Percentiles rank a stretch among this genome's conserved stretches.
Conservation (phyloP, 2,888 invertebrate species). For the Pristionchus mayeri region DNA sequence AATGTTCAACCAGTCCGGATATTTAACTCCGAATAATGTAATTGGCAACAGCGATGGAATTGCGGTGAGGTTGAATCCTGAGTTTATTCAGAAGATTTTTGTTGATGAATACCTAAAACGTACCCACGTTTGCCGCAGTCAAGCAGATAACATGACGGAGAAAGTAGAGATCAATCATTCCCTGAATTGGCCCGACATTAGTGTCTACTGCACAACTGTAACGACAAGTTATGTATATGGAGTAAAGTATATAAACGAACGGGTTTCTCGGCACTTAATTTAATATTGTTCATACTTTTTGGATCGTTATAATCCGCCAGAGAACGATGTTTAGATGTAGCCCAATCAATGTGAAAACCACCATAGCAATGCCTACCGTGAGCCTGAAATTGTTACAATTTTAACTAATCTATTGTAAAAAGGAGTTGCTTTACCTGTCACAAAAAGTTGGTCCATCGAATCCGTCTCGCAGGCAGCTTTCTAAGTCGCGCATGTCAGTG, state of each 20-base stretch:
- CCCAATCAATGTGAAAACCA: neutral
- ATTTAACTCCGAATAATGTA: neutral
- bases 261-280: too few species aligned
- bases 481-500: too few species aligned
- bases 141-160: neutral
- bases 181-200: neutral
- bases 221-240: too few species aligned
- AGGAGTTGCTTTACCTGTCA: neutral
- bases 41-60: neutral
- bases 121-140: slow-evolving; percentile 22
- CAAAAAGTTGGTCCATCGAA: neutral
- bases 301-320: too few species aligned
- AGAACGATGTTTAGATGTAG: neutral
- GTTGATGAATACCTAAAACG: neutral
- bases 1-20: neutral
- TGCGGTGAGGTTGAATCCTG: neutral
- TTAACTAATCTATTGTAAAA: neutral
- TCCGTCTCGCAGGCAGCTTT: neutral
- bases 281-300: too few species aligned
- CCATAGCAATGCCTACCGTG: neutral
- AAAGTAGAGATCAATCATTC: neutral
- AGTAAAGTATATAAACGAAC: too few species aligned
- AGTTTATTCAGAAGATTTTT: too few species aligned
- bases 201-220: neutral
- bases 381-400: too few species aligned